Base-by-base conservation (phyloP, 2,797 vertebrate species). In the Rousettus madagascariensis region DNA sequence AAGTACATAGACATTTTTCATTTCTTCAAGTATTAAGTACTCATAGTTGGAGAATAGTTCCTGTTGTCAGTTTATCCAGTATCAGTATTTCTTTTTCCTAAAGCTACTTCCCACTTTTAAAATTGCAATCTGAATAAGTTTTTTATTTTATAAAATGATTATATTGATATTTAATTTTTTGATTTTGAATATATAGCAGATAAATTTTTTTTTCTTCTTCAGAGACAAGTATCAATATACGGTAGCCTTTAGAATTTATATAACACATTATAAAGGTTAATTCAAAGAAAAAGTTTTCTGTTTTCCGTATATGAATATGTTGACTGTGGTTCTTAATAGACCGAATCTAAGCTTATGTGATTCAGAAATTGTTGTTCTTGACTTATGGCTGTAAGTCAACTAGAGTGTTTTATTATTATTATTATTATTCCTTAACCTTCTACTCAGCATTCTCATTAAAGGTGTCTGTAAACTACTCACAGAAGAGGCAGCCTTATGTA, bases 1-100 rank as follows among this genome's bases (percentile, higher is more conserved):
- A 98, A 97, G 97, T 95, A 57, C 46, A 92, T 85, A 72, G 53
- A 57, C 46, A 28, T 38, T 63, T 26, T 65, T n/a, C 26, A 49
- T 90, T 77, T 61, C 57, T 94, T 24, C 53, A 33, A 55, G 28
- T 63, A n/a, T 41, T 95, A 65, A 65, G 9, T 94, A 36, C 38
- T 91, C 24, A 46, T 71, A 77, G 15, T 84, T 96, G 30, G 55
- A 97, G 5, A 94, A 55, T 71, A 24, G 84, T 30, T 59, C 77
- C 16, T 71, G 0, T 82, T 86, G 13, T 59, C 53, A 53, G 2
- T 93, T 84, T 92, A 95, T 91, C 79, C 38, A 66, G 2, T 84
- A 72, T 68, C 26, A 79, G 5, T 88, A 38, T 92, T 95, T 90
- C 38, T 51, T 57, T 91, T 88, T 80, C 30, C 26, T 10, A 83